Evolutionary conservation across 2,797 vertebrate species (phyloP), one percentile per base, ranked within the genome.

Genomic region (Ambastaia sidthimunki): DNA sequence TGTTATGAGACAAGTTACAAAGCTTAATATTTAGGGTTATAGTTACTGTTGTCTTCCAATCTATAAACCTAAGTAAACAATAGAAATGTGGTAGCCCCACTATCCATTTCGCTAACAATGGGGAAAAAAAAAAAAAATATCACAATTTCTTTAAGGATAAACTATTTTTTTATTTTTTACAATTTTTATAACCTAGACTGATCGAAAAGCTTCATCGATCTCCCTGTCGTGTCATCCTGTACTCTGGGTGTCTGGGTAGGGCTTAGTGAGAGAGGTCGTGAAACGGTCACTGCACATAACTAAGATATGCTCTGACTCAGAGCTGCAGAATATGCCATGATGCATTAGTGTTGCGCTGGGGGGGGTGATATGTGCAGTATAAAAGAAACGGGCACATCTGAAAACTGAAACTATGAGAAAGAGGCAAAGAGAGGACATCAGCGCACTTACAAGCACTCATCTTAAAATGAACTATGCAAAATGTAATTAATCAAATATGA

Each of bases 311-410:
- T 92, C 90, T 89, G 91, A 92, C 91, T 93, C 84, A 48, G 81
- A 92, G 89, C 91, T 91, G 90, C 89, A 90, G 89, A 93, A 92
- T 88, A 88, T 93, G 92, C 88, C 91, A 91, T 83, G 88, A 87
- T 92, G 90, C 90, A 94, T 94, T 94, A 94, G 88, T 82, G 13
- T 87, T 82, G 90, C 89, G 91, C 82, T 63, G 25, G 50, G 12
- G 23, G 70, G 67, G 60, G 50, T 19, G 70, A 60, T 31, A 74
- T 67, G 44, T 66, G 65, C 59, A 81, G 83, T 84, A 82, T 87
- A 86, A 86, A 80, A 63, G 85, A 78, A 60, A 21, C 41, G 80
- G 66, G 65, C 71, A 50, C 11, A 54, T 44, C 63, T 73, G 82
- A 82, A 82, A 87, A 85, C 62, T 59, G 69, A 85, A 57, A 74